phyloP scores from a whole-genome alignment of 1,140 invertebrate genomes.

The Bombus consobrinus region DNA sequence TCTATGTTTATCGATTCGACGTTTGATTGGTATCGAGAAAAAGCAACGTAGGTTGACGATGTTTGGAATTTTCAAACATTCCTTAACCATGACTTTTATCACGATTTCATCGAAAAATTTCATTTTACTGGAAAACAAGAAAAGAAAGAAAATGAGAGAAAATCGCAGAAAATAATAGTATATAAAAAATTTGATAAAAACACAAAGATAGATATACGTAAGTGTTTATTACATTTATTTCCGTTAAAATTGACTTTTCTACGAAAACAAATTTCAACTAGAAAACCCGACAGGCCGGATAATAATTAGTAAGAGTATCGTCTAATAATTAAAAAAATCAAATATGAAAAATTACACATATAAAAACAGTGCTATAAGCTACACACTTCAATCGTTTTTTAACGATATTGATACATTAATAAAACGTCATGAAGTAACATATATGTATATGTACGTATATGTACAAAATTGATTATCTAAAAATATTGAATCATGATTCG shows the following conservation, averaged over 20 bases:
- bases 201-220: background rate
- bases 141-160: background rate
- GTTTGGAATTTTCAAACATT: background rate
- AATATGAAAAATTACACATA: constrained; percentile 6
- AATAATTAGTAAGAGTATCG: background rate
- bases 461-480: too few relatives aligned
- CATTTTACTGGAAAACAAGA: background rate
- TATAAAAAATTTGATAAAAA: background rate
- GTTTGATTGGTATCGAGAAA: background rate
- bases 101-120: background rate
- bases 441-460: background rate
- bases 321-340: background rate
- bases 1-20: background rate
- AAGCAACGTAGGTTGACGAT: constrained; percentile 28
- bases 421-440: background rate
- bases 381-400: background rate
- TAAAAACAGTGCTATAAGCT: constrained; percentile 12
- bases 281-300: background rate
- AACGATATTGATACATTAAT: background rate
- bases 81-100: background rate
- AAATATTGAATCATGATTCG: too few relatives aligned
- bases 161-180: background rate
- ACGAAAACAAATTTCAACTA: background rate
- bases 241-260: background rate
- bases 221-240: constrained; percentile 1